Evolutionary conservation across 2,797 vertebrate species (phyloP).

Genomic region (Mionectes olivaceus): DNA sequence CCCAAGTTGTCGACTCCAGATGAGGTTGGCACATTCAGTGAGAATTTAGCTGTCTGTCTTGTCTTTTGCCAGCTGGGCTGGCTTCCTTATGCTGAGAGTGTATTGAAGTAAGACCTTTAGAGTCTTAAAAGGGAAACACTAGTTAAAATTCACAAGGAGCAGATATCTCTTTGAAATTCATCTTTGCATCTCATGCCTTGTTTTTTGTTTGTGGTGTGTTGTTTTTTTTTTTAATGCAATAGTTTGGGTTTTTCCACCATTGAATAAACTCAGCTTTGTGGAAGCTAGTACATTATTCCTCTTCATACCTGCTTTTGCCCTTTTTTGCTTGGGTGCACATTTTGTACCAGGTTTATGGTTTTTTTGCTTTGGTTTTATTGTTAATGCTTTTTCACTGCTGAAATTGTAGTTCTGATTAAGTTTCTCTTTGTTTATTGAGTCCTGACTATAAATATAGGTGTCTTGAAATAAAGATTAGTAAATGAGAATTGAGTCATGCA

Average conservation of each 20-base stretch:
- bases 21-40: not conserved
- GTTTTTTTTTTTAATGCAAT: not conserved
- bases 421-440: constrained; percentile 11
- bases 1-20: not conserved
- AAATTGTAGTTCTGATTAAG: not conserved
- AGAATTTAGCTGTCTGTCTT: not conserved
- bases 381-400: constrained; percentile 9
- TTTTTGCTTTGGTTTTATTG: not conserved
- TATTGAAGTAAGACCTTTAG: constrained; percentile 67
- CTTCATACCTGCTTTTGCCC: constrained; percentile 4
- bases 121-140: constrained; percentile 46
- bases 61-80: constrained; percentile 69
- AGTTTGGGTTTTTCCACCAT: not conserved
- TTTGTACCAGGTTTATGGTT: constrained; percentile 35
- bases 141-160: constrained; percentile 71
- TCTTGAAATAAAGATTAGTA: not conserved
- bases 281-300: constrained; percentile 31
- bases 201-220: not conserved
- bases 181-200: not conserved
- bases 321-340: constrained; percentile 15
- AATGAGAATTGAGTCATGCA: not conserved
- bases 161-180: constrained; percentile 68
- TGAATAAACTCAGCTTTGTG: constrained; percentile 53
- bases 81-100: constrained; percentile 66
- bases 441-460: not conserved